Base-by-base conservation (phyloP, 1,140 invertebrate genomes). In the Cydia fagiglandana region DNA sequence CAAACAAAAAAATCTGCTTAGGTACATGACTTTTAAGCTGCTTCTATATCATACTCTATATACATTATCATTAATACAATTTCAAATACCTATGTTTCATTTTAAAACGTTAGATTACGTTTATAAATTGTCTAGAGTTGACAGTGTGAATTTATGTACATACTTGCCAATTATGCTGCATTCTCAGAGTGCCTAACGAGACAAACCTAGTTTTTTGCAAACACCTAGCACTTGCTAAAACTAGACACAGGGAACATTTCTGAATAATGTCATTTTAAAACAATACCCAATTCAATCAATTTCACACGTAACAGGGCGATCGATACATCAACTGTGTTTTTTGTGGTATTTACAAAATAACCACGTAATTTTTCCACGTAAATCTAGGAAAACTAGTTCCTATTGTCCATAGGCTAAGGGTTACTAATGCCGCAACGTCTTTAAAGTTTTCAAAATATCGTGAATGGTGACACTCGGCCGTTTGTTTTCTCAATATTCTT, bases 251-350 rank as follows among this genome's bases (percentile, higher is more conserved):
- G 53, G 4, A 56, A 56, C 53, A 56, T 56, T 56, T 56, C 56
- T 61, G 56, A 61, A 61, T 61, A 61, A 61, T 61, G 56, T 61
- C 56, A 61, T 7, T 61, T 61, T 24, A 45, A 38, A 38, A 70
- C 66, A 38, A 70, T 38, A 70, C 66, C 34, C 34, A 38, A 45
- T 38, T 70, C 66, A 70, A 66, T 66, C 64, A 66, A 34, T 70
- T 70, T 70, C 66, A 38, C 66, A 70, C 66, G 66, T 70, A 70
- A 70, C 30, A 17, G 66, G 34, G 15, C 13, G 56, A 61, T 61
- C 56, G 56, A 61, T 61, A 61, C 56, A 61, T 61, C 56, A 61
- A 61, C 56, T n/a, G 20, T n/a, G 20, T 20, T 61, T 61, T 61
- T 61, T 61, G 56, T 24, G 56, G 17, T 24, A 61, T 61, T 61